Base-by-base conservation (phyloP, 2,888 invertebrate genomes). In the Nineta flava region DNA sequence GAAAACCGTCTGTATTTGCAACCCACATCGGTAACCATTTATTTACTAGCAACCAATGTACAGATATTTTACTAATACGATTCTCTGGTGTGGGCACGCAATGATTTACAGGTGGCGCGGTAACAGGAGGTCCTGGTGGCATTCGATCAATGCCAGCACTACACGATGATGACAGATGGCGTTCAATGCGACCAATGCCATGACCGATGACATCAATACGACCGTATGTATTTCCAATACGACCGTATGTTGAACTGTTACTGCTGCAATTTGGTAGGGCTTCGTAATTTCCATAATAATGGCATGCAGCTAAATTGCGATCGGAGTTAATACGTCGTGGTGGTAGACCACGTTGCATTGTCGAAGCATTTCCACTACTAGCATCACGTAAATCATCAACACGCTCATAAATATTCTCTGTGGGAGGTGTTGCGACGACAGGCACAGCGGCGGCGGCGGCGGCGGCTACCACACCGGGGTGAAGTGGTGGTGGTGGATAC, bases 31-130 rank as follows among this genome's bases (percentile, higher is more conserved):
- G 76, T 17, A 79, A 59, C 79, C 79, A 80, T 57, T 77, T 76
- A 58, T 81, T 79, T 0, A 79, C 75, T 52, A 80, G 64, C 56
- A 79, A 67, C 79, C 80, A 80, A 58, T 79, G 78, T 35, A 79
- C 66, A 1, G 78, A 75, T 1, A 76, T 74, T 59, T 76, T 75
- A 49, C 75, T 78, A 46, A 79, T 74, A 48, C 77, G 63, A 40
- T 57, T 53, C 50, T 65, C 65, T 34, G 61, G 58, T 1, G 62
- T 58, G 7, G 71, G 65, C 41, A 69, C 69, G 10, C 65, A 67
- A 57, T 68, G 67, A 40, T 57, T 53, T 51, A 64, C 65, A 32
- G 60, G 58, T 1, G 62, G 58, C 6, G 72, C 65, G 51, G 64
- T 65, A 34, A 60, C 58, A 1, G 62, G 58, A 7, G 72, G 65